phyloP scores from a whole-genome alignment of 2,888 invertebrate species.

The Muschampia staudingeri region DNA sequence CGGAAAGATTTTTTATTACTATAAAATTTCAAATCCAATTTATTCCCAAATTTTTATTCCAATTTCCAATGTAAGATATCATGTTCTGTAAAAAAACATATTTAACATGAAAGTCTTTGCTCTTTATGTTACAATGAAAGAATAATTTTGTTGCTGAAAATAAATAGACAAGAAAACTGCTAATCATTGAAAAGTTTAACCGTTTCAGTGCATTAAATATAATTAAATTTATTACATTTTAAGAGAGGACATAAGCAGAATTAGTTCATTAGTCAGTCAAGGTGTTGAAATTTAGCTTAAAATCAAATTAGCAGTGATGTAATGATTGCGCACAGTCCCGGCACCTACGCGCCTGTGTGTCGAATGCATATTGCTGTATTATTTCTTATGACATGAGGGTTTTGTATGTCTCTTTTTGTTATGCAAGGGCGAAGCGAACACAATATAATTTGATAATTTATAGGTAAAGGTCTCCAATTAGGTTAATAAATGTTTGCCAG shows the following conservation, averaged over 20 bases:
- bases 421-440: background rate
- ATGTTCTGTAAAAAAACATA: background rate
- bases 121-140: too few relatives aligned
- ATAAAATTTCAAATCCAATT: too few relatives aligned
- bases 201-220: too few relatives aligned
- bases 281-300: constrained; percentile 55
- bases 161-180: too few relatives aligned
- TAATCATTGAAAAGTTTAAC: too few relatives aligned
- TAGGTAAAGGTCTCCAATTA: too few relatives aligned
- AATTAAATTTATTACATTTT: background rate
- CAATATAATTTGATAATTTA: too few relatives aligned
- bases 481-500: too few relatives aligned
- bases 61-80: background rate
- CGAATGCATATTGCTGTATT: constrained; percentile 44
- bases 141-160: too few relatives aligned
- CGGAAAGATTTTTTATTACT: too few relatives aligned
- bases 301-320: constrained; percentile 58
- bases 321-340: constrained; percentile 49
- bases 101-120: too few relatives aligned
- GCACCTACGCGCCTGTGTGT: constrained; percentile 33
- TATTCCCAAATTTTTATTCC: too few relatives aligned
- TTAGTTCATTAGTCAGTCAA: background rate
- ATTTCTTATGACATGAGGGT: constrained; percentile 37
- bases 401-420: constrained; percentile 1
- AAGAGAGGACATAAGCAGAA: background rate